Conservation (phyloP, 2,113 vertebrate species). For the Lanius collurio region DNA sequence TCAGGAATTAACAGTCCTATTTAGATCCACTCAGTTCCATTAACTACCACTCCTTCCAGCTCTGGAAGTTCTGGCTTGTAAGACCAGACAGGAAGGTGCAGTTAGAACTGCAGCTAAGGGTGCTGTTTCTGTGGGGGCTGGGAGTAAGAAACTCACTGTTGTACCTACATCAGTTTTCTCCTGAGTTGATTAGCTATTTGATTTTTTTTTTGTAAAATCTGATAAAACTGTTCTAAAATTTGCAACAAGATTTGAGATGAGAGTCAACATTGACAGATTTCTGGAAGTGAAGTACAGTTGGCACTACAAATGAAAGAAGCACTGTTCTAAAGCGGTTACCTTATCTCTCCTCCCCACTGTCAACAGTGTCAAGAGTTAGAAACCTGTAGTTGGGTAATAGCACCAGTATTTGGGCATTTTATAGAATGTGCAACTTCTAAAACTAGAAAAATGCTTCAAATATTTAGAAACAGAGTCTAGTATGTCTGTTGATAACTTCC, state of each 20-base stretch:
- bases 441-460: background rate
- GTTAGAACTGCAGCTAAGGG: background rate
- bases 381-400: background rate
- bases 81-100: background rate
- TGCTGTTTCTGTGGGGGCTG: background rate
- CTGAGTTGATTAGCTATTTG: background rate
- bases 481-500: background rate
- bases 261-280: accelerated
- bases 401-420: background rate
- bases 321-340: background rate
- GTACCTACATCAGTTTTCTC: background rate
- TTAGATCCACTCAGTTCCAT: background rate
- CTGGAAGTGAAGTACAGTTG: background rate
- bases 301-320: background rate
- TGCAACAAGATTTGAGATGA: background rate
- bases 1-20: background rate
- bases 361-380: background rate
- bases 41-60: background rate
- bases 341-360: background rate
- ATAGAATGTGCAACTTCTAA: background rate
- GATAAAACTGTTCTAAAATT: background rate
- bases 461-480: background rate
- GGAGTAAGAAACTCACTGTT: background rate
- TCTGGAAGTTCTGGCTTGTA: background rate
- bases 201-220: background rate